Percentiles rank a stretch among this genome's conserved stretches.
Conservation (phyloP, 1,140 invertebrate genomes). For the Bombus turneri region DNA sequence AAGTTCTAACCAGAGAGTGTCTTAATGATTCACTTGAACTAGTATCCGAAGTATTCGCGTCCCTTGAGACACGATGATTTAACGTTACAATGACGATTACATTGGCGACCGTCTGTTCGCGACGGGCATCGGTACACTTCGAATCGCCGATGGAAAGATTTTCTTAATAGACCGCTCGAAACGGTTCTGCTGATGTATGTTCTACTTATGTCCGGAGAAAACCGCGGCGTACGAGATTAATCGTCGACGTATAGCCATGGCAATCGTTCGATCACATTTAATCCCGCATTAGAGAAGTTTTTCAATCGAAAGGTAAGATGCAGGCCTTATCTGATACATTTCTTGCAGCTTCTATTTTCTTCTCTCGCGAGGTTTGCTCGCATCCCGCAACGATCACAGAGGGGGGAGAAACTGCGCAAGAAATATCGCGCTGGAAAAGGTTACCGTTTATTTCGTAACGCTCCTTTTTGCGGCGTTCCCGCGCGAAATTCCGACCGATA, state of each 20-base stretch:
- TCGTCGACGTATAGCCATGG: conserved; percentile 27
- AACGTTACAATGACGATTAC: conserved; percentile 26
- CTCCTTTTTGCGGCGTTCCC: conserved; percentile 33
- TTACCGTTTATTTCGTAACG: conserved; percentile 36
- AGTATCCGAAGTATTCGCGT: background rate
- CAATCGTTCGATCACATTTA: conserved; percentile 34
- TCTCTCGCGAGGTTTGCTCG: background rate
- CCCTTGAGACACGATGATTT: background rate
- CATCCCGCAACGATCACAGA: background rate
- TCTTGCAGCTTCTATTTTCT: conserved; percentile 35
- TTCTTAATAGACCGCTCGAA: conserved; percentile 37
- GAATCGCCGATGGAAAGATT: conserved; percentile 34
- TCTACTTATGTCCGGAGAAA: conserved; percentile 41
- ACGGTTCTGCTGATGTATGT: conserved; percentile 9
- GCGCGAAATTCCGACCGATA: conserved; percentile 22
- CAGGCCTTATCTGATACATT: conserved; percentile 42
- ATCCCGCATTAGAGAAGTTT: conserved; percentile 43
- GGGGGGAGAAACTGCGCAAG: background rate
- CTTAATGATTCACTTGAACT: conserved; percentile 4
- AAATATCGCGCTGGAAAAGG: conserved; percentile 36
- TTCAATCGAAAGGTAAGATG: conserved; percentile 21
- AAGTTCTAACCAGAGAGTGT: background rate
- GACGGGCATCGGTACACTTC: background rate
- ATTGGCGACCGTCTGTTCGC: background rate
- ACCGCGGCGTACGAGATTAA: conserved; percentile 46